These are phyloP conservation scores for Semaprochilodus insignis DNA, from an alignment of 2,797 vertebrate genomes.

Conservation along the genomic window DNA sequence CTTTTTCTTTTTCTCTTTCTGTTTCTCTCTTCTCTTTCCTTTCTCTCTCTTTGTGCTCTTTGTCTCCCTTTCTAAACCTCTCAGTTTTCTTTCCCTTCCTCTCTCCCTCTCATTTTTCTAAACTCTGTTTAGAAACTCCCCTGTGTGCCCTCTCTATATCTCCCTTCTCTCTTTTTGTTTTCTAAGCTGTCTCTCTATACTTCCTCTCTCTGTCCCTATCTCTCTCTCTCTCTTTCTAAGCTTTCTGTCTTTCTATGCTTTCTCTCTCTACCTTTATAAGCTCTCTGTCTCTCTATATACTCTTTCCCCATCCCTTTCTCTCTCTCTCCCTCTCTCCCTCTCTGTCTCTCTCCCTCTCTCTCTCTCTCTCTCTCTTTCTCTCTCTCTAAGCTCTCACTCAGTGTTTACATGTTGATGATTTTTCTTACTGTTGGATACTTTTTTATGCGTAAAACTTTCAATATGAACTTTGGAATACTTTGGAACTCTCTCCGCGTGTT, in stretches of 20 bases:
- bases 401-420: constrained; percentile 94
- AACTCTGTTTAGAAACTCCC: too few species aligned
- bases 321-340: background rate
- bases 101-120: background rate
- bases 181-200: background rate
- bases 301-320: background rate
- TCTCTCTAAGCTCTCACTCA: constrained; percentile 71
- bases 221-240: background rate
- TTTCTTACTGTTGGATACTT: constrained; percentile 96
- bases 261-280: background rate
- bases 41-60: background rate
- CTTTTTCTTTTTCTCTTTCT: background rate
- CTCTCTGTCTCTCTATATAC: constrained; percentile 12
- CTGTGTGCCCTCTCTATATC: too few species aligned
- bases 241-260: background rate
- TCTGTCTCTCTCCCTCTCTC: background rate
- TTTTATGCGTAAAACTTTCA: constrained; percentile 89
- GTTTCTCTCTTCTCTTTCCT: background rate
- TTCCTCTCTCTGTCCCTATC: background rate
- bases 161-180: background rate
- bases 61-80: background rate
- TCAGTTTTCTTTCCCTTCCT: background rate
- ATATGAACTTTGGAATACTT: constrained; percentile 81
- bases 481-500: constrained; percentile 60
- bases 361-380: constrained; percentile 26